Percentiles rank a stretch among this genome's conserved stretches.
phyloP scores from a whole-genome alignment of 2,888 invertebrate genomes.

The Dryocosmus kuriphilus region DNA sequence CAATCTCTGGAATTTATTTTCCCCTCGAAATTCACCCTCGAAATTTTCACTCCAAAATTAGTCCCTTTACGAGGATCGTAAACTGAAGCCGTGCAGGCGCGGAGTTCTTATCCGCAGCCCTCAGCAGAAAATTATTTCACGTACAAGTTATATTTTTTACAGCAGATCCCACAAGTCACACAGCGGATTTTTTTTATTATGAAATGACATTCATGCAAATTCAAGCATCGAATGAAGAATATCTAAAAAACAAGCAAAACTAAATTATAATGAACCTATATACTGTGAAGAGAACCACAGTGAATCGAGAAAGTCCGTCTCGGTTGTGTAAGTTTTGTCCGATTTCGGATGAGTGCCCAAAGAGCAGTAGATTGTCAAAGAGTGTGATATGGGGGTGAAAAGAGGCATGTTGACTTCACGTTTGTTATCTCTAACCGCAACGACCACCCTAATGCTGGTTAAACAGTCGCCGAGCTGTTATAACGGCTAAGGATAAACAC shows the following conservation, averaged over 20 bases:
- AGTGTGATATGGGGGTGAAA: constrained; percentile 15
- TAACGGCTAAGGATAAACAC: constrained; percentile 43
- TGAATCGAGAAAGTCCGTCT: no score
- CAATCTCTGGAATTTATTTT: not conserved
- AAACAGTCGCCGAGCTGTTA: constrained; percentile 41
- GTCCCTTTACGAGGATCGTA: constrained; percentile 4
- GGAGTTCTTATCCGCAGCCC: not conserved
- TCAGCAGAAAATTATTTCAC: constrained; percentile 22
- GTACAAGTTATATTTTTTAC: constrained; percentile 19
- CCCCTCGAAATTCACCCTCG: not conserved
- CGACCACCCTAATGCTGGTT: constrained; percentile 43
- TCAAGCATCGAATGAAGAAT: no score
- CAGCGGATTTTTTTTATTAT: constrained; percentile 9
- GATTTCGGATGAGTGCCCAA: constrained; percentile 9
- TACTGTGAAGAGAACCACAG: not conserved
- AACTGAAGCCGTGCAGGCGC: constrained; percentile 5
- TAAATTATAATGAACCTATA: constrained; percentile 10
- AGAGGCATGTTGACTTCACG: constrained; percentile 35
- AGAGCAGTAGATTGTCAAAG: constrained; percentile 26
- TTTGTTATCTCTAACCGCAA: constrained; percentile 44
- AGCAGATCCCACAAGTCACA: not conserved
- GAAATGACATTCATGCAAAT: not conserved
- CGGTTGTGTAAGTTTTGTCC: no score
- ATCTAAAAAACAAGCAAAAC: no score
- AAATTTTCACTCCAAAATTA: constrained; percentile 6